Evolutionary conservation across 2,888 invertebrate genomes (phyloP).

Genomic region (Agrilus biguttatus): DNA sequence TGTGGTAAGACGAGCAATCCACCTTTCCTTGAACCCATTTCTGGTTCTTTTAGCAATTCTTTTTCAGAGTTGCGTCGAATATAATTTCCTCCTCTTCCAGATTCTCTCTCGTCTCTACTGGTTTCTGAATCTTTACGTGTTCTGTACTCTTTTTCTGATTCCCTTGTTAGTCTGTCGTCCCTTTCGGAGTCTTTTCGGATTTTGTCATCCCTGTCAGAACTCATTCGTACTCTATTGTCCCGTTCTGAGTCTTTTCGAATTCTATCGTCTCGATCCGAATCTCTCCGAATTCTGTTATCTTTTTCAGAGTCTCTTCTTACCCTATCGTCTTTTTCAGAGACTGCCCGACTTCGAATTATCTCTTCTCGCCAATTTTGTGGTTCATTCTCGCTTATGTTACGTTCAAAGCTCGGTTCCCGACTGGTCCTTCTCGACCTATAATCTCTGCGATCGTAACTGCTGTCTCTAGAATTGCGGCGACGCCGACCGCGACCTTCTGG

Average conservation of each 20-base stretch:
- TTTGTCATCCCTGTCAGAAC: background rate
- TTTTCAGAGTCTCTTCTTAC: too few relatives aligned
- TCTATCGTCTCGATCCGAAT: conserved; percentile 18
- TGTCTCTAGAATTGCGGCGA: conserved; percentile 12
- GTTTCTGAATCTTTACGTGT: background rate
- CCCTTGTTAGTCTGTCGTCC: too few relatives aligned
- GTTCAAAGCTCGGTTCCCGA: conserved; percentile 24
- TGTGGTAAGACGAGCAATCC: conserved; percentile 26
- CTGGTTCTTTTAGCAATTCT: conserved; percentile 11
- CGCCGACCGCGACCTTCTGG: conserved; percentile 16
- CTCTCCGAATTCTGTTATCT: conserved; percentile 11
- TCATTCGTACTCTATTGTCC: too few relatives aligned
- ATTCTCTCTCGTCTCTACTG: conserved; percentile 6
- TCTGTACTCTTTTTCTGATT: background rate
- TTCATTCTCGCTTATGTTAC: conserved; percentile 19
- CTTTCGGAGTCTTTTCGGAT: background rate
- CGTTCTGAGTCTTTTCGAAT: background rate
- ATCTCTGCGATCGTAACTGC: conserved; percentile 10
- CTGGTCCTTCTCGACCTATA: conserved; percentile 18
- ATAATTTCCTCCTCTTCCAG: too few relatives aligned
- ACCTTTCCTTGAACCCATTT: conserved; percentile 15
- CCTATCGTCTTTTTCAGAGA: background rate
- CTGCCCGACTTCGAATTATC: conserved; percentile 16
- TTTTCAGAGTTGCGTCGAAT: conserved; percentile 15
- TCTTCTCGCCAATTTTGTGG: conserved; percentile 30